phyloP scores from a whole-genome alignment of 2,797 vertebrate species.

The Poecilia velifera region DNA sequence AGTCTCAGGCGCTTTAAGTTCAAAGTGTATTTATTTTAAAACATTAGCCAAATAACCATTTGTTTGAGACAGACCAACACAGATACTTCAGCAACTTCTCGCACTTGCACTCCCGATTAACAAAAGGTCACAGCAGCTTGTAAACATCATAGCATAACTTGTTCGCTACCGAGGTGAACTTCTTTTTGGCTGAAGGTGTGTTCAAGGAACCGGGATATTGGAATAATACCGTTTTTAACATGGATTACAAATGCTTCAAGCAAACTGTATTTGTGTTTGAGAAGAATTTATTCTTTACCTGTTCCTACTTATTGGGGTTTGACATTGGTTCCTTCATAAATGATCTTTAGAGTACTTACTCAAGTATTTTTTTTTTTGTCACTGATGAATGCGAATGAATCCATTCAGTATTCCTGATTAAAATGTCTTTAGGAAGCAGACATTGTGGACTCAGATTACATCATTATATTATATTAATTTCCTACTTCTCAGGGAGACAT shows the following conservation, averaged over 20 bases:
- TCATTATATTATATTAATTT: neutral
- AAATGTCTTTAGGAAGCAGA: neutral
- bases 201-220: neutral
- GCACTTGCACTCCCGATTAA: neutral
- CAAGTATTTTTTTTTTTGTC: neutral
- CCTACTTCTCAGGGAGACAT: neutral
- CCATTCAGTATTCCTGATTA: neutral
- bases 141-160: neutral
- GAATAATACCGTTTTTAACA: neutral
- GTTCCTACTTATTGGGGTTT: neutral
- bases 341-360: neutral
- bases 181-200: neutral
- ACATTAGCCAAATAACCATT: neutral
- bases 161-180: neutral
- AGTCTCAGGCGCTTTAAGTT: neutral
- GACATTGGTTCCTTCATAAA: neutral
- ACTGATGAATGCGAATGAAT: neutral
- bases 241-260: no score
- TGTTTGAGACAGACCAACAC: neutral
- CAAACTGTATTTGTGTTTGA: neutral
- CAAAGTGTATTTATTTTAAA: neutral
- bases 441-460: neutral
- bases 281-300: neutral
- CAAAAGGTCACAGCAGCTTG: neutral
- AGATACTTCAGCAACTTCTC: neutral